Evolutionary conservation across 2,797 vertebrate species (phyloP).

Genomic region (Lacerta bilineata): DNA sequence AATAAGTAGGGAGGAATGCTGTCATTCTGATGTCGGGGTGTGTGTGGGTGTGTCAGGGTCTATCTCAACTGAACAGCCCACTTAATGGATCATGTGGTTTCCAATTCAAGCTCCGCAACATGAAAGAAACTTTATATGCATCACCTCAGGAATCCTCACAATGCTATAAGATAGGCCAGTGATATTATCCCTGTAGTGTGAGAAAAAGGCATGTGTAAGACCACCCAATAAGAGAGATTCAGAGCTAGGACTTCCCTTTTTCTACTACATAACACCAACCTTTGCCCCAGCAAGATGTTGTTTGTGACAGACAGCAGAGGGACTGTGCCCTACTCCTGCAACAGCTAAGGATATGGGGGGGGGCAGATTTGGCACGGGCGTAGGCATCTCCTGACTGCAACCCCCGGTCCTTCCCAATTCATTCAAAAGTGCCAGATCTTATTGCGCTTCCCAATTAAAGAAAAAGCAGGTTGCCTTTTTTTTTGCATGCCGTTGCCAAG

Average conservation of each 20-base stretch:
- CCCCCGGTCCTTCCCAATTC: too few species aligned
- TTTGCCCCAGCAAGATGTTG: not conserved
- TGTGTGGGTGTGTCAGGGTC: too few species aligned
- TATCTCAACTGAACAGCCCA: too few species aligned
- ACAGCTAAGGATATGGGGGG: not conserved
- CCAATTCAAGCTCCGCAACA: not conserved
- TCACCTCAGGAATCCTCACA: not conserved
- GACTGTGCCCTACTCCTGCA: not conserved
- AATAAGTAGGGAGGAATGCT: too few species aligned
- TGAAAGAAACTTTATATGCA: not conserved
- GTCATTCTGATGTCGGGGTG: too few species aligned
- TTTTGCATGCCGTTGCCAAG: too few species aligned
- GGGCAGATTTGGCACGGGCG: too few species aligned
- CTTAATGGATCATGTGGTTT: not conserved
- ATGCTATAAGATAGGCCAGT: too few species aligned
- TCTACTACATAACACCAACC: not conserved
- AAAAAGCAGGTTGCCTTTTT: too few species aligned
- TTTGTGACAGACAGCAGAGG: not conserved
- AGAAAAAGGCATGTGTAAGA: not conserved
- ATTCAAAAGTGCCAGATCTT: too few species aligned
- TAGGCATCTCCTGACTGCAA: too few species aligned
- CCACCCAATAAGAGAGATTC: not conserved
- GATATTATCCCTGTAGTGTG: not conserved
- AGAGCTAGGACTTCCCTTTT: not conserved
- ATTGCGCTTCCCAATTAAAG: too few species aligned